Evolutionary conservation across 2,113 vertebrate species (phyloP).

Genomic region (Hiodon alosoides): DNA sequence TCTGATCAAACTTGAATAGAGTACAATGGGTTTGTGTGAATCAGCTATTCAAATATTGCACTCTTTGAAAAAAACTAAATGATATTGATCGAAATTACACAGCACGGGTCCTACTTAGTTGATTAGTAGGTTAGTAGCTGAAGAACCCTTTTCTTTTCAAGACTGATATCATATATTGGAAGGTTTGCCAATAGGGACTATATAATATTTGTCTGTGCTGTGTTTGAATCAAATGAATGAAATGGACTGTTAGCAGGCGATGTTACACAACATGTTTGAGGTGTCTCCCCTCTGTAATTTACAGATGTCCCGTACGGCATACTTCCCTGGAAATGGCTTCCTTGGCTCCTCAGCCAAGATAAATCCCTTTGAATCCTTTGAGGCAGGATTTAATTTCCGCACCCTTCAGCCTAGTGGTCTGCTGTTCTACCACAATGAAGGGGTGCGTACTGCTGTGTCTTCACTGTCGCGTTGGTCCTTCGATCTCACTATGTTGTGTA

Average conservation of each 20-base stretch:
- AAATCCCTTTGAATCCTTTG: conserved; percentile 76
- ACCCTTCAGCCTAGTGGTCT: conserved; percentile 80
- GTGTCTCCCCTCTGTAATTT: not conserved
- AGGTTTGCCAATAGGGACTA: not conserved
- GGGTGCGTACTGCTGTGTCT: conserved; percentile 60
- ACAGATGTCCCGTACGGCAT: conserved; percentile 87
- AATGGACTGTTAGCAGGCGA: not conserved
- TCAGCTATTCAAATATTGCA: no score
- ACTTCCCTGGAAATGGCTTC: conserved; percentile 87
- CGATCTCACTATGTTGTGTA: not conserved
- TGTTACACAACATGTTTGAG: not conserved
- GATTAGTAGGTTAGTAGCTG: no score
- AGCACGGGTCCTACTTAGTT: no score
- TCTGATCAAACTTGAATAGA: no score
- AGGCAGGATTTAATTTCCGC: conserved; percentile 88
- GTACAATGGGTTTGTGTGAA: no score
- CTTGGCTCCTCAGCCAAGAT: conserved; percentile 80
- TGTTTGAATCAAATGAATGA: not conserved
- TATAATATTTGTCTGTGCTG: not conserved
- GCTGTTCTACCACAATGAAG: conserved; percentile 78
- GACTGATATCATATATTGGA: no score
- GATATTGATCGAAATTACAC: no score
- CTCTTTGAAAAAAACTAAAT: no score
- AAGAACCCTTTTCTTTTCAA: no score
- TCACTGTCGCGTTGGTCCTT: not conserved